Evolutionary conservation across 2,888 invertebrate species (phyloP).

Genomic region (Rhabditophanes sp.): DNA sequence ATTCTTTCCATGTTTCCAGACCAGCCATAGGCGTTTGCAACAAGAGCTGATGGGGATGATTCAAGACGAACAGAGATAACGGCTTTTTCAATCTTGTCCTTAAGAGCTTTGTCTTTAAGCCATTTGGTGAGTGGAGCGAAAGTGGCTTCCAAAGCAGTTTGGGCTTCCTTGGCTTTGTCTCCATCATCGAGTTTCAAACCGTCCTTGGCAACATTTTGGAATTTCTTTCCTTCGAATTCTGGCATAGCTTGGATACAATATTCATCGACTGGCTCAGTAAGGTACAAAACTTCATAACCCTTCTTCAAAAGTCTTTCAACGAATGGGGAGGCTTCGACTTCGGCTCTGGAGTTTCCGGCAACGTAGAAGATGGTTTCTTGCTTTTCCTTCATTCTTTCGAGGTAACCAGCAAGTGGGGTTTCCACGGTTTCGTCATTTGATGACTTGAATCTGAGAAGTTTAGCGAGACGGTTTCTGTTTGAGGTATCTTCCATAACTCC

Average conservation of each 20-base stretch:
- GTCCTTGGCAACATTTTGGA: slow-evolving; percentile 98
- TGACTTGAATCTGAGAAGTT: slow-evolving; percentile 65
- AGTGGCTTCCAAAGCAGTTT: slow-evolving; percentile 59
- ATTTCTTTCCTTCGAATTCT: slow-evolving; percentile 94
- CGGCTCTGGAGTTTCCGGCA: slow-evolving; percentile 68
- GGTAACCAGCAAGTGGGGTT: slow-evolving; percentile 71
- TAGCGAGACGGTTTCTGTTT: slow-evolving; percentile 83
- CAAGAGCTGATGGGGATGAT: slow-evolving; percentile 82
- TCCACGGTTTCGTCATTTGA: slow-evolving; percentile 55
- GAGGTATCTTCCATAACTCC: slow-evolving; percentile 94
- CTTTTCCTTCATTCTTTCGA: slow-evolving; percentile 78
- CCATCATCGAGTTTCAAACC: slow-evolving; percentile 47
- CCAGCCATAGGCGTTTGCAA: slow-evolving; percentile 92
- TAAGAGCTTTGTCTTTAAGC: slow-evolving; percentile 61
- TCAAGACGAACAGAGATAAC: slow-evolving; percentile 70
- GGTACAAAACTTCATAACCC: slow-evolving; percentile 72
- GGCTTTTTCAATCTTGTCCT: slow-evolving; percentile 55
- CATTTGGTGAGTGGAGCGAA: slow-evolving; percentile 79
- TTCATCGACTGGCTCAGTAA: slow-evolving; percentile 93
- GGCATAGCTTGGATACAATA: slow-evolving; percentile 87
- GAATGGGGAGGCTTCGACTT: slow-evolving; percentile 72
- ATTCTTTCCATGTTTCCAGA: slow-evolving; percentile 97
- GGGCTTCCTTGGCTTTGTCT: slow-evolving; percentile 52
- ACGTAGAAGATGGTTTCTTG: slow-evolving; percentile 91
- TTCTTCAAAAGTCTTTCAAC: slow-evolving; percentile 78